These are phyloP conservation scores for Scelioninae gen. 1 DNA, from an alignment of 2,888 invertebrate species.

Conservation along the genomic window DNA sequence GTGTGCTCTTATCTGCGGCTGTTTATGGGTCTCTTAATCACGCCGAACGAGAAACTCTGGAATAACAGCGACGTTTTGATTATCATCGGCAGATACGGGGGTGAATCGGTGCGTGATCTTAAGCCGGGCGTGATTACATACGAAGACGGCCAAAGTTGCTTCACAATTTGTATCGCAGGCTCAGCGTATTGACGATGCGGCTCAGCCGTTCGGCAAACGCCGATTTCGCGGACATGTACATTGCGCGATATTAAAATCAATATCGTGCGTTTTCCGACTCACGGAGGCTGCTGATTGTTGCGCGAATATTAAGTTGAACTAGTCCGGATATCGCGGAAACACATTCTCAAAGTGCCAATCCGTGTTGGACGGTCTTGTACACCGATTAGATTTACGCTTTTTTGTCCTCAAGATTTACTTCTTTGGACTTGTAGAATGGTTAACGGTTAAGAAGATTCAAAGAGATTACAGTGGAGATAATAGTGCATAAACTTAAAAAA, in stretches of 20 bases:
- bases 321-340: constrained; percentile 1
- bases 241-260: constrained; percentile 78
- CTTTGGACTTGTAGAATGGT: constrained; percentile 1
- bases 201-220: constrained; percentile 78
- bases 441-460: constrained; percentile 21
- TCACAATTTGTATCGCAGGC: constrained; percentile 73
- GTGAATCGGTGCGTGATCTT: constrained; percentile 54
- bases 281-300: constrained; percentile 25
- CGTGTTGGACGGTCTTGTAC: constrained; percentile 21
- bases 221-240: constrained; percentile 67
- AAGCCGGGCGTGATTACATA: constrained; percentile 53
- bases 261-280: constrained; percentile 40
- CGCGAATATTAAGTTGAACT: constrained; percentile 41
- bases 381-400: constrained; percentile 37
- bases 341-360: constrained; percentile 5
- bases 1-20: constrained; percentile 32
- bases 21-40: constrained; percentile 54
- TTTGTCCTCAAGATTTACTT: neutral
- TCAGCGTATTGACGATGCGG: constrained; percentile 79
- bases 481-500: neutral
- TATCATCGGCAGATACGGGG: constrained; percentile 48
- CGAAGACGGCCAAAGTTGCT: constrained; percentile 53
- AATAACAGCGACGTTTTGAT: constrained; percentile 64
- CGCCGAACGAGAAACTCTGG: constrained; percentile 24
- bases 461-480: neutral